Evolutionary conservation across 2,888 invertebrate species (phyloP).

Genomic region (Latrodectus hesperus): DNA sequence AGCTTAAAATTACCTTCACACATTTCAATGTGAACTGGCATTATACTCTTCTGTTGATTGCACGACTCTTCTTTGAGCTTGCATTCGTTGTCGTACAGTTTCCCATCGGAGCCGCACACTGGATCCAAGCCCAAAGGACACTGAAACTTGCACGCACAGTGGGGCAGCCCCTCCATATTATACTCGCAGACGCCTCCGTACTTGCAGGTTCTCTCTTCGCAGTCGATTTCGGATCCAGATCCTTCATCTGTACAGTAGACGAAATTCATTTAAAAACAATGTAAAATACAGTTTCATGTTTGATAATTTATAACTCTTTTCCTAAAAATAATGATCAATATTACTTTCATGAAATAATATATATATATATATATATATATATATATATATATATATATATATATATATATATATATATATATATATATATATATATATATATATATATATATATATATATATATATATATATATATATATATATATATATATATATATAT

Average conservation of each 20-base stretch:
- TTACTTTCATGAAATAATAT: too few species aligned
- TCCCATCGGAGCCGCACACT: conserved; percentile 89
- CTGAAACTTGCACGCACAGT: conserved; percentile 80
- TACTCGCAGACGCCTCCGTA: conserved; percentile 79
- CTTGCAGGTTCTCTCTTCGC: conserved; percentile 79
- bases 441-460: too few species aligned
- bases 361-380: too few species aligned
- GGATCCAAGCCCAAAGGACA: conserved; percentile 77
- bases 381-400: too few species aligned
- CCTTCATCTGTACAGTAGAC: conserved; percentile 44
- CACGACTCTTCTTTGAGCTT: conserved; percentile 91
- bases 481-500: too few species aligned
- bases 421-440: too few species aligned
- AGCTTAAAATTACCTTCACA: conserved; percentile 54
- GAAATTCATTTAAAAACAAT: too few species aligned
- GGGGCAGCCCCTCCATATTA: conserved; percentile 82
- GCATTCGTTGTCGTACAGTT: conserved; percentile 87
- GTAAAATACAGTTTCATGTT: too few species aligned
- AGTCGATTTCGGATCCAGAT: conserved; percentile 52
- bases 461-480: too few species aligned
- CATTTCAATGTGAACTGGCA: conserved; percentile 61
- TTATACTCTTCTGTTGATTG: conserved; percentile 69
- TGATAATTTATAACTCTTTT: too few species aligned
- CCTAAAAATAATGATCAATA: too few species aligned
- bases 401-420: too few species aligned